These are phyloP conservation scores for Molorchus minor DNA, from an alignment of 2,888 invertebrate species.

Conservation along the genomic window DNA sequence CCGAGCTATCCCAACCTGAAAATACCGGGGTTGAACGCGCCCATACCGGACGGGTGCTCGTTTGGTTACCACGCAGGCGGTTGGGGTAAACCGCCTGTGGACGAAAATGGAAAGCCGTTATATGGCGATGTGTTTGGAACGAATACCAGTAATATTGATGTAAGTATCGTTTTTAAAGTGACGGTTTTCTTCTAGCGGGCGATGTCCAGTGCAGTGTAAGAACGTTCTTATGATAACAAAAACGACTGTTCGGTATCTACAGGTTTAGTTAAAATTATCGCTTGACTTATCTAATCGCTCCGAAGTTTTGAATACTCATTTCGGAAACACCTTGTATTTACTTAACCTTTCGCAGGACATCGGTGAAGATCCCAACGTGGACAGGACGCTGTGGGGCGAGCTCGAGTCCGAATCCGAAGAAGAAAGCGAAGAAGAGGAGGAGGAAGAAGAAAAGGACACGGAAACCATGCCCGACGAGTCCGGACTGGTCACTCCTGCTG, in stretches of 20 bases:
- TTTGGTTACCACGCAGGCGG: slow-evolving; percentile 99
- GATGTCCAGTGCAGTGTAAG: too few relatives aligned
- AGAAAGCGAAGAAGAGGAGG: slow-evolving; percentile 75
- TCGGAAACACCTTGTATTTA: not conserved
- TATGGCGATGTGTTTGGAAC: slow-evolving; percentile 99
- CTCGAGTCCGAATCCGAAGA: slow-evolving; percentile 90
- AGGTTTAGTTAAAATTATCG: too few relatives aligned
- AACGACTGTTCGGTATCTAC: too few relatives aligned
- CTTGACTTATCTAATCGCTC: too few relatives aligned
- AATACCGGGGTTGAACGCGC: slow-evolving; percentile 97
- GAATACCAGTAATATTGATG: slow-evolving; percentile 75
- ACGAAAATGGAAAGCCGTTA: slow-evolving; percentile 95
- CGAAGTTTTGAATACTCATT: too few relatives aligned
- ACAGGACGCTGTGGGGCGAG: slow-evolving; percentile 96
- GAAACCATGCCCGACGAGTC: slow-evolving; percentile 73
- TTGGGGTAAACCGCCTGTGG: slow-evolving; percentile 99
- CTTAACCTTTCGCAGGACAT: slow-evolving; percentile 64
- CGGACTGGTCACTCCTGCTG: slow-evolving; percentile 92
- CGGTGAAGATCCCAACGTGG: slow-evolving; percentile 87
- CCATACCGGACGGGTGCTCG: slow-evolving; percentile 96
- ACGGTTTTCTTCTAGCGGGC: too few relatives aligned
- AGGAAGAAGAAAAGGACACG: slow-evolving; percentile 73
- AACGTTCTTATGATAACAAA: too few relatives aligned
- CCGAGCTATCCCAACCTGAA: slow-evolving; percentile 99
- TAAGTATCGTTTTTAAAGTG: slow-evolving; percentile 58